A percentile compares a stretch with the other conserved stretches of the same genome.
phyloP scores from a whole-genome alignment of 2,888 invertebrate species.

The Gymnocheta viridis region DNA sequence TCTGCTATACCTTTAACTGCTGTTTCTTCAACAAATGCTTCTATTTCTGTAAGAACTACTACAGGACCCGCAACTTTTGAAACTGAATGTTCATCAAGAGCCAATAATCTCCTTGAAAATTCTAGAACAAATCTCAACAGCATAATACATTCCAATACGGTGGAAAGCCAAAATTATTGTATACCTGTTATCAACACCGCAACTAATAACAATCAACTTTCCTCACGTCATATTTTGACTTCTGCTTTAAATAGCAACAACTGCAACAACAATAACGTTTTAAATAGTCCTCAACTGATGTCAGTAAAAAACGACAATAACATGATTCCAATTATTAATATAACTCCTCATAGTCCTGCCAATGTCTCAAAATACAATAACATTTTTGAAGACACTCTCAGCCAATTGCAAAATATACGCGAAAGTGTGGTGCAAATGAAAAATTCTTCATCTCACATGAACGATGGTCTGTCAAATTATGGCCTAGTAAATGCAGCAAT shows the following conservation, averaged over 20 bases:
- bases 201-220: slow-evolving; percentile 51
- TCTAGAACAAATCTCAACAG: slow-evolving; percentile 6
- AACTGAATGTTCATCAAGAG: background rate
- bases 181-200: slow-evolving; percentile 79
- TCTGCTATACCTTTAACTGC: slow-evolving; percentile 36
- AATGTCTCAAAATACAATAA: slow-evolving; percentile 88
- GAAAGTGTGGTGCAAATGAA: slow-evolving; percentile 82
- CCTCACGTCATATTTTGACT: background rate
- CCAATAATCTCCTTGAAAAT: background rate
- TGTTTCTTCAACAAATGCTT: background rate
- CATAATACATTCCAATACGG: slow-evolving; percentile 25
- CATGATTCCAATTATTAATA: slow-evolving; percentile 92
- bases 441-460: slow-evolving; percentile 79
- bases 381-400: slow-evolving; percentile 83
- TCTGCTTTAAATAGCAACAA: slow-evolving; percentile 53
- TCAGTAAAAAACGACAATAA: slow-evolving; percentile 75
- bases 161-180: slow-evolving; percentile 77
- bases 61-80: background rate
- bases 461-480: slow-evolving; percentile 76
- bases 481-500: slow-evolving; percentile 77
- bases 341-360: slow-evolving; percentile 93
- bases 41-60: background rate
- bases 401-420: slow-evolving; percentile 81
- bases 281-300: slow-evolving; percentile 4
- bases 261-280: slow-evolving; percentile 72